A percentile compares a stretch with the other conserved stretches of the same genome.
These are phyloP conservation scores for Syngnathoides biaculeatus DNA, from an alignment of 2,113 vertebrate species.

Conservation along the genomic window DNA sequence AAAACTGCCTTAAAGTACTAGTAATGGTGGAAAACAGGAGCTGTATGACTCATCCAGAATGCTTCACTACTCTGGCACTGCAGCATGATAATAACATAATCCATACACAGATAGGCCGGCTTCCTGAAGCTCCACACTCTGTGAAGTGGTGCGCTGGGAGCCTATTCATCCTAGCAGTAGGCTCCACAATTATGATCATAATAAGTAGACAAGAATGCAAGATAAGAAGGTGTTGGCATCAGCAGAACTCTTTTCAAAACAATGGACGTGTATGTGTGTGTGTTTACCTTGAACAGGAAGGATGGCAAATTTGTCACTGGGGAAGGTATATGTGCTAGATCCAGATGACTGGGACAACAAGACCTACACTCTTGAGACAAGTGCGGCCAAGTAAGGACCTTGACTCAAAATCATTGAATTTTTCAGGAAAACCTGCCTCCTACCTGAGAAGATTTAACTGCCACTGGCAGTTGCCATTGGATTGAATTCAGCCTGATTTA, in stretches of 20 bases:
- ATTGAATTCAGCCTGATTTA: neutral
- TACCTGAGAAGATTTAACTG: neutral
- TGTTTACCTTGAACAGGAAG: slow-evolving; percentile 74
- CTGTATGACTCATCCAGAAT: slow-evolving; percentile 50
- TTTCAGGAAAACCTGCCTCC: neutral
- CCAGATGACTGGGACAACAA: slow-evolving; percentile 92
- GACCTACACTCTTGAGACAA: slow-evolving; percentile 83
- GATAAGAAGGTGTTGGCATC: slow-evolving; percentile 67
- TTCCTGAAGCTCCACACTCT: slow-evolving; percentile 65
- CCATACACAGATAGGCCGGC: slow-evolving; percentile 66
- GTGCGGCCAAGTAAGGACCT: slow-evolving; percentile 79
- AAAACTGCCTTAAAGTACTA: slow-evolving; percentile 47
- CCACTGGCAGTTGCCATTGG: neutral
- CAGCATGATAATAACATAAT: slow-evolving; percentile 74
- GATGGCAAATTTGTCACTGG: slow-evolving; percentile 76
- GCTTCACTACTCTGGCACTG: slow-evolving; percentile 52
- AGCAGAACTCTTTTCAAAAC: slow-evolving; percentile 57
- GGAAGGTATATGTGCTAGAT: slow-evolving; percentile 85
- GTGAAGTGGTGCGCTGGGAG: slow-evolving; percentile 66
- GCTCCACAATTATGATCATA: slow-evolving; percentile 66
- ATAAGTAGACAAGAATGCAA: slow-evolving; percentile 69
- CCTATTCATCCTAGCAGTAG: slow-evolving; percentile 65
- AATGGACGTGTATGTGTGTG: slow-evolving; percentile 26
- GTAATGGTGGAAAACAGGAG: slow-evolving; percentile 55
- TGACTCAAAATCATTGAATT: slow-evolving; percentile 23